These are phyloP conservation scores for Rhinoraja longicauda DNA, from an alignment of 2,797 vertebrate species.

Conservation along the genomic window DNA sequence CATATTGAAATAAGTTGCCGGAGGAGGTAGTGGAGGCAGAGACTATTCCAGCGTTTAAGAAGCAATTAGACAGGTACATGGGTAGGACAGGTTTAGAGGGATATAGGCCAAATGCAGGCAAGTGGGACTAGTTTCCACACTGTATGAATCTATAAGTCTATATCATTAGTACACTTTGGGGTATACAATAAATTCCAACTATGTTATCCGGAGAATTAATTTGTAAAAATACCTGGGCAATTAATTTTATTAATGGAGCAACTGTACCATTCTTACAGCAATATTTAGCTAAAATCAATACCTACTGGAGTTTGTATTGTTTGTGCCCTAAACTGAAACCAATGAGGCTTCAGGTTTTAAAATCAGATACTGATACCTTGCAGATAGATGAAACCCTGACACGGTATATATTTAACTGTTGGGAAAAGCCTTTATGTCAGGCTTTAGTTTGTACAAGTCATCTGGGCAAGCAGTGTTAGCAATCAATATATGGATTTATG, in stretches of 20 bases:
- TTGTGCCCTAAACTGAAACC: not conserved
- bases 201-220: not conserved
- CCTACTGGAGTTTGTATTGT: not conserved
- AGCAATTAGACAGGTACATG: too few relatives aligned
- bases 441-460: not conserved
- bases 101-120: too few relatives aligned
- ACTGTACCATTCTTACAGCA: not conserved
- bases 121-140: too few relatives aligned
- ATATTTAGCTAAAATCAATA: not conserved
- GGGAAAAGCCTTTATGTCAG: not conserved
- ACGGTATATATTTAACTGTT: not conserved
- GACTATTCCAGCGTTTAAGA: too few relatives aligned
- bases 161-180: not conserved
- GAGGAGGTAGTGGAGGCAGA: too few relatives aligned
- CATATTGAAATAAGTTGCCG: too few relatives aligned
- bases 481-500: slow-evolving; percentile 28
- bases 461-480: not conserved
- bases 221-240: not conserved
- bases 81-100: too few relatives aligned
- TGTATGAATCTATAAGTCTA: too few relatives aligned
- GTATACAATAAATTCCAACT: not conserved
- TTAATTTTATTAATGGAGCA: not conserved
- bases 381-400: not conserved
- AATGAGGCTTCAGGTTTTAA: not conserved
- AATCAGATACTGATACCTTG: not conserved